A percentile compares a stretch with the other conserved stretches of the same genome.
Conservation (phyloP, 2,797 vertebrate genomes). For the Sebastes elongatus region DNA sequence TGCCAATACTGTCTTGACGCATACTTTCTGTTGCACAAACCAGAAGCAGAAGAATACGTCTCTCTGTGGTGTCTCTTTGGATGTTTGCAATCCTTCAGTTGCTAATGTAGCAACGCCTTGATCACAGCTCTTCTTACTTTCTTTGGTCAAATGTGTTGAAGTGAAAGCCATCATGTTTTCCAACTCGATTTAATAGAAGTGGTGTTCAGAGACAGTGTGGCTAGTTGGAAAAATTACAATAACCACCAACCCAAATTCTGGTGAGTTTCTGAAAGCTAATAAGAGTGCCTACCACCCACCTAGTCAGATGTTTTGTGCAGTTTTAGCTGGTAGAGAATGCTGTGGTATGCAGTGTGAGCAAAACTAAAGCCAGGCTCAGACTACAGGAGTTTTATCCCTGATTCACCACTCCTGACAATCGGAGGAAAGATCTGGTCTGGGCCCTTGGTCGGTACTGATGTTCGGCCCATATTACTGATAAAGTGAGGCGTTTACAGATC, state of each 20-base stretch:
- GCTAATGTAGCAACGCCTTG: constrained; percentile 1
- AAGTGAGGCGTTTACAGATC: too few species aligned
- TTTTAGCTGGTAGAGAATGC: constrained; percentile 1
- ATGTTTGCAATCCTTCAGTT: constrained; percentile 34
- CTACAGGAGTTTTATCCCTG: neutral
- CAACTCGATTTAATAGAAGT: constrained; percentile 26
- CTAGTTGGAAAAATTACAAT: constrained; percentile 39
- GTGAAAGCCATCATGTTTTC: constrained; percentile 50
- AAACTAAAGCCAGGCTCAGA: neutral
- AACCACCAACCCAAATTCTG: constrained; percentile 39
- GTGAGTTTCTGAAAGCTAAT: constrained; percentile 33
- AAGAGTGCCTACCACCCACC: constrained; percentile 47
- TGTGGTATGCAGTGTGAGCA: neutral
- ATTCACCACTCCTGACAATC: neutral
- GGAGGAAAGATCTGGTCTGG: neutral
- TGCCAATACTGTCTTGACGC: constrained; percentile 59
- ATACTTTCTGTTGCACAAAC: constrained; percentile 58
- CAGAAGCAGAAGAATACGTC: constrained; percentile 40
- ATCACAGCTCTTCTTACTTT: constrained; percentile 23
- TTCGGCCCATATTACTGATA: too few species aligned
- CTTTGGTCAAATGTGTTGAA: constrained; percentile 44
- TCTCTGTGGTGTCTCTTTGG: constrained; percentile 35
- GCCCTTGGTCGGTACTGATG: too few species aligned
- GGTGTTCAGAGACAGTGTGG: constrained; percentile 45
- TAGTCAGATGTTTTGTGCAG: constrained; percentile 4